phyloP scores from a whole-genome alignment of 2,113 vertebrate genomes.

The Hippolais icterina region DNA sequence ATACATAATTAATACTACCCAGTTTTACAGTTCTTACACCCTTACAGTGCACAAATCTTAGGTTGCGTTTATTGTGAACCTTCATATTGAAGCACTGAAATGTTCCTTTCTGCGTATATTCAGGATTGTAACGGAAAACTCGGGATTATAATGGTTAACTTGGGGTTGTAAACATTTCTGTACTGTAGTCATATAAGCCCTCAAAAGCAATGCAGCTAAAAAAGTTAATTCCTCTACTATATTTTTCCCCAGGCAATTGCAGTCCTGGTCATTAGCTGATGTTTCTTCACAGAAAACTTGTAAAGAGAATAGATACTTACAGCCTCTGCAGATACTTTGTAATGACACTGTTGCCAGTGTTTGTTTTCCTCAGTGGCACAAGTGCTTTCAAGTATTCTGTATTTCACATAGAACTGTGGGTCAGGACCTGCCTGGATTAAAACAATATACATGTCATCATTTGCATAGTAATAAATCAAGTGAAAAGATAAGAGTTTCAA shows the following conservation, averaged over 20 bases:
- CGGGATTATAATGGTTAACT: neutral
- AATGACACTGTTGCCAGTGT: conserved; percentile 84
- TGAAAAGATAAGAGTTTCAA: neutral
- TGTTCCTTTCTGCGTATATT: neutral
- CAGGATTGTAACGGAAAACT: neutral
- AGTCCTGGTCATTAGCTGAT: neutral
- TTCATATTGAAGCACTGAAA: neutral
- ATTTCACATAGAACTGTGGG: conserved; percentile 71
- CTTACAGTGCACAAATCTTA: neutral
- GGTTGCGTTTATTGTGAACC: neutral
- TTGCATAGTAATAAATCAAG: neutral
- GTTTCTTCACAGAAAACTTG: neutral
- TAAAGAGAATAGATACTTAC: conserved; percentile 63
- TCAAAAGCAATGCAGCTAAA: neutral
- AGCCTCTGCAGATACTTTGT: conserved; percentile 45
- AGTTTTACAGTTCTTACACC: neutral
- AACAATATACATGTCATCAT: neutral
- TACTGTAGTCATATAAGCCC: neutral
- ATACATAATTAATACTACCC: neutral
- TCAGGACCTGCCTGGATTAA: conserved; percentile 71
- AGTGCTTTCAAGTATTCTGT: conserved; percentile 75
- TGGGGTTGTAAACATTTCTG: neutral
- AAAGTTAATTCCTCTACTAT: neutral
- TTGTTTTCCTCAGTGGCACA: conserved; percentile 71
- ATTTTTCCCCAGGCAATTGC: neutral